phyloP scores from a whole-genome alignment of 2,888 invertebrate genomes.

The Holacanthella duospinosa region DNA sequence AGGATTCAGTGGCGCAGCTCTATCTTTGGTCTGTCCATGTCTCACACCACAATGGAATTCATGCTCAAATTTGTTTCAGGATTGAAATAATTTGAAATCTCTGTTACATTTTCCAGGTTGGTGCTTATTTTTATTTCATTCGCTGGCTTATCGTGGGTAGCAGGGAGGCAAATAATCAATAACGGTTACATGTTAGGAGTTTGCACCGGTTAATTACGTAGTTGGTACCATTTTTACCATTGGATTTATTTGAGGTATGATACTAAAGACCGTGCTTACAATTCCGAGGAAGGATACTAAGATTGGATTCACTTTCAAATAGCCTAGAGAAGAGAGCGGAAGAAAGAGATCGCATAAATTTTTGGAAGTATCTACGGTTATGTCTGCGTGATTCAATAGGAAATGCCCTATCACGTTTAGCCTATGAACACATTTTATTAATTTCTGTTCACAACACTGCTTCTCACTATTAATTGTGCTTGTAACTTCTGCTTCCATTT shows the following conservation, averaged over 20 bases:
- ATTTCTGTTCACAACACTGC: neutral
- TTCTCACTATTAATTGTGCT: neutral
- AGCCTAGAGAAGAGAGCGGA: constrained; percentile 69
- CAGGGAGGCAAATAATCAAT: neutral
- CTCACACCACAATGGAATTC: no score
- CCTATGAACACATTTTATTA: constrained; percentile 11
- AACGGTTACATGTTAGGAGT: neutral
- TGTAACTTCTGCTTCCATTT: constrained; percentile 3
- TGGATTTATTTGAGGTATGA: constrained; percentile 66
- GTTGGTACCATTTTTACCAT: constrained; percentile 43
- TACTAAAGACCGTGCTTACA: constrained; percentile 67
- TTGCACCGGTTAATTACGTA: no score
- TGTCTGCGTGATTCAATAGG: constrained; percentile 49
- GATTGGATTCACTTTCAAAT: constrained; percentile 64
- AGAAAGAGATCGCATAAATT: constrained; percentile 80
- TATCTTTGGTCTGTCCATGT: no score
- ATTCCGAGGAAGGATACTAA: constrained; percentile 67
- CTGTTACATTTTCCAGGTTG: no score
- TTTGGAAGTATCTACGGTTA: constrained; percentile 71
- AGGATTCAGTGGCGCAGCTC: no score
- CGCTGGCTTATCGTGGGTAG: no score
- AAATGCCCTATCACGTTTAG: constrained; percentile 25
- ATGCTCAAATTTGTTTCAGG: no score
- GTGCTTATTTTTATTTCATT: no score
- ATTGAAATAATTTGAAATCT: no score